phyloP scores from a whole-genome alignment of 2,888 invertebrate genomes.

The Xestia ashworthii region DNA sequence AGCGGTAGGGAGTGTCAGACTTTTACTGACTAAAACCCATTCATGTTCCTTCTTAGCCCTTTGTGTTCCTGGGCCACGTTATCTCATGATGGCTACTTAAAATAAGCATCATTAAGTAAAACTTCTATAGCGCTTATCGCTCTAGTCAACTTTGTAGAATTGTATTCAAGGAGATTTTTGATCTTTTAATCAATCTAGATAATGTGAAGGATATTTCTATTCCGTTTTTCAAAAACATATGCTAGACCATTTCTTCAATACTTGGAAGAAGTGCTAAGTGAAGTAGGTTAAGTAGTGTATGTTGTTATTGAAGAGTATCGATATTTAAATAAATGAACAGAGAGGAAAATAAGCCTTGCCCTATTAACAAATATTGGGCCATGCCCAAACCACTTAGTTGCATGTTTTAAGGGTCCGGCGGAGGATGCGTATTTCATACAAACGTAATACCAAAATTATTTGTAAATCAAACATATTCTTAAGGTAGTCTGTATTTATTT shows the following conservation, averaged over 20 bases:
- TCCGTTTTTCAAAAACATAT: not conserved
- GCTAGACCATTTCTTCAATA: not conserved
- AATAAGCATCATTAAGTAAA: not conserved
- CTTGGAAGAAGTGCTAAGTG: not conserved
- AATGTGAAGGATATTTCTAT: not conserved
- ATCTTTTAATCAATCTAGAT: not conserved
- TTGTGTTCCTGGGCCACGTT: too few species aligned
- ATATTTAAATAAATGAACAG: not conserved
- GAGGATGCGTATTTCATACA: too few species aligned
- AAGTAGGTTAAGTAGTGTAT: not conserved
- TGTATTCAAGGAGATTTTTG: not conserved
- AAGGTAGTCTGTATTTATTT: too few species aligned
- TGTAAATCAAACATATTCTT: too few species aligned
- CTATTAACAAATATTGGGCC: not conserved
- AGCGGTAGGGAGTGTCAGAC: too few species aligned
- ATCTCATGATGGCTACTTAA: too few species aligned
- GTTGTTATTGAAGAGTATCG: not conserved
- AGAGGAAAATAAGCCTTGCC: not conserved
- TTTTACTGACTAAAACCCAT: too few species aligned
- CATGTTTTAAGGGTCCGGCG: too few species aligned
- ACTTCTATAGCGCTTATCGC: not conserved
- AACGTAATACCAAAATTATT: too few species aligned
- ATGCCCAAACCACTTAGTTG: not conserved
- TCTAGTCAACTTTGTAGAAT: not conserved
- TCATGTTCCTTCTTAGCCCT: too few species aligned